Percentiles rank a stretch among this genome's conserved stretches.
Evolutionary conservation across 2,113 vertebrate species (phyloP).

Genomic region (Spermophilus dauricus): DNA sequence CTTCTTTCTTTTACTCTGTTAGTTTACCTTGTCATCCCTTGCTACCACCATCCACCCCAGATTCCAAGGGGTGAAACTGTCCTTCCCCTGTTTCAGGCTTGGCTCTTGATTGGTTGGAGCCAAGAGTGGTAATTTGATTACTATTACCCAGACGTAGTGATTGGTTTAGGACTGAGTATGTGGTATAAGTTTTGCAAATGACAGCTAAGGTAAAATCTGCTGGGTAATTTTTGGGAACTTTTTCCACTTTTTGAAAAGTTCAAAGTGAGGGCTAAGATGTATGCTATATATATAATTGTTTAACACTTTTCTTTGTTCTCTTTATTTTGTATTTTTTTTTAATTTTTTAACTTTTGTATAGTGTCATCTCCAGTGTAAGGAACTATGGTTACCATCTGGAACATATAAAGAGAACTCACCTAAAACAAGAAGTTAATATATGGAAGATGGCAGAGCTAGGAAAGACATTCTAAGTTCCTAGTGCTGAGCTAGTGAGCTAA

Average conservation of each 20-base stretch:
- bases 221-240: neutral
- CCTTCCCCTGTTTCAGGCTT: neutral
- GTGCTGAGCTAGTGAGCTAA: neutral
- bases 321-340: neutral
- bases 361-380: neutral
- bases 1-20: neutral
- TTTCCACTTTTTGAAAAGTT: neutral
- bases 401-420: neutral
- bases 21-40: neutral
- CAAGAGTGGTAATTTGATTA: neutral
- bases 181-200: neutral
- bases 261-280: neutral
- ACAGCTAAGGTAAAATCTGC: neutral
- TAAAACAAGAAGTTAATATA: neutral
- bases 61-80: neutral
- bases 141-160: neutral
- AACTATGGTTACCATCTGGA: neutral
- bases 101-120: neutral
- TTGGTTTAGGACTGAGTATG: neutral
- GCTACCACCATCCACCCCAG: neutral
- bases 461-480: neutral
- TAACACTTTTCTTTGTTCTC: neutral
- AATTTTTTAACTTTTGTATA: neutral
- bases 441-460: neutral
- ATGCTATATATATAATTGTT: too few relatives aligned